Evolutionary conservation across 2,888 invertebrate genomes (phyloP), one percentile per base, ranked within the genome.

Genomic region (Muscina levida): DNA sequence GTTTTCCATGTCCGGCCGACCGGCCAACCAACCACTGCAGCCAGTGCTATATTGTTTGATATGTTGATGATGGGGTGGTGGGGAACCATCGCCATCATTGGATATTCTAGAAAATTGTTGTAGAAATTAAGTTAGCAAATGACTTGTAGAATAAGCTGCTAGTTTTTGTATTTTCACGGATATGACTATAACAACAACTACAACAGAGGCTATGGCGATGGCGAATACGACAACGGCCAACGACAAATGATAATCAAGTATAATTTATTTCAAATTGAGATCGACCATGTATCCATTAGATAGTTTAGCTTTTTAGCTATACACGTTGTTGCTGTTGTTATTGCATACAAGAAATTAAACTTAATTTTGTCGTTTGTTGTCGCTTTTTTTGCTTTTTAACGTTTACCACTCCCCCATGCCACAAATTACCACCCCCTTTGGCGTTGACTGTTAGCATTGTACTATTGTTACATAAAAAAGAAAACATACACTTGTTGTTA

Each of bases 101-200:
- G 42, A 67, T 42, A 77, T 77, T 80, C 53, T 56, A 56, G 56
- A 22, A 80, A 77, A 77, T 80, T n/a, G 71, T 46, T 74, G 82
- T 84, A 83, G 84, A 85, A 88, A 88, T 88, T 87, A 87, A 88
- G 87, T 88, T 87, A 86, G 84, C 86, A 88, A 88, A 88, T 88
- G 87, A 88, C 88, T 88, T 88, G 87, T 88, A 88, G 88, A 88
- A 86, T 84, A 79, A 66, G 66, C 81, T 31, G 8, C 8, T 67
- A 76, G 73, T 71, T 66, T 53, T 62, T 74, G 53, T 75, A 65
- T 67, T 73, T 68, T 76, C 78, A 85, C 83, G 79, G 74, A 83
- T 72, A 78, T 68, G 80, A 72, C 82, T 82, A 85, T 67, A 84
- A 82, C 81, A 83, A 83, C 80, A 82, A 71, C 79, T 72, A 73